A percentile compares a stretch with the other conserved stretches of the same genome.
Conservation (phyloP, 2,888 invertebrate species). For the Ditula angustiorana region DNA sequence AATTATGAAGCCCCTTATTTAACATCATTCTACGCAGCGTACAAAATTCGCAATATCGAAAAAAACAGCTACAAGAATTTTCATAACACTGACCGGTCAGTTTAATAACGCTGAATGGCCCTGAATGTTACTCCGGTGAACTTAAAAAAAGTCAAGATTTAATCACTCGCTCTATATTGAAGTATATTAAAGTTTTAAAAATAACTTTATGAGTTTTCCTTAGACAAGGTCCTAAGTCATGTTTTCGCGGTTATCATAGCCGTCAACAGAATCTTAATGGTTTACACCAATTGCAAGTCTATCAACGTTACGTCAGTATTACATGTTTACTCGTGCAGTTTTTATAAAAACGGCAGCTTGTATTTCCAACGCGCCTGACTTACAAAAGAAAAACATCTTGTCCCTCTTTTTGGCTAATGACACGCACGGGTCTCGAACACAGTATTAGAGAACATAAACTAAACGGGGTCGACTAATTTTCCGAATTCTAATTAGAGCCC, state of each 20-base stretch:
- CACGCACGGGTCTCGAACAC: background rate
- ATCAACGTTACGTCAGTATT: background rate
- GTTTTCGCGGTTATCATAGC: too few relatives aligned
- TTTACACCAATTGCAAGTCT: too few relatives aligned
- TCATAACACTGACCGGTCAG: background rate
- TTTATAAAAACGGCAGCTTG: too few relatives aligned
- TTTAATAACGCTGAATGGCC: conserved; percentile 1
- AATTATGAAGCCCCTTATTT: too few relatives aligned
- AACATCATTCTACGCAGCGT: background rate
- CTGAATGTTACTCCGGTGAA: background rate
- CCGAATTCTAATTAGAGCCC: conserved; percentile 2
- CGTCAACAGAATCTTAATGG: too few relatives aligned
- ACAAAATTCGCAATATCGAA: conserved; percentile 12
- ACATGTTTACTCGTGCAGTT: background rate
- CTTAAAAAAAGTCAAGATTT: too few relatives aligned
- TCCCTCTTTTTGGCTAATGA: background rate
- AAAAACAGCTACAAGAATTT: conserved; percentile 17
- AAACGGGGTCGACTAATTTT: background rate
- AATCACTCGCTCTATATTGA: too few relatives aligned
- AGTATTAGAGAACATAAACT: background rate
- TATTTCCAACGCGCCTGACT: too few relatives aligned
- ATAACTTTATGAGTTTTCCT: too few relatives aligned
- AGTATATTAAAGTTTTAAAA: too few relatives aligned
- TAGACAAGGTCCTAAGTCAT: too few relatives aligned
- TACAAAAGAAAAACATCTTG: too few relatives aligned